Evolutionary conservation across 2,888 invertebrate genomes (phyloP), one percentile per base, ranked within the genome.

Genomic region (Dryobota labecula): DNA sequence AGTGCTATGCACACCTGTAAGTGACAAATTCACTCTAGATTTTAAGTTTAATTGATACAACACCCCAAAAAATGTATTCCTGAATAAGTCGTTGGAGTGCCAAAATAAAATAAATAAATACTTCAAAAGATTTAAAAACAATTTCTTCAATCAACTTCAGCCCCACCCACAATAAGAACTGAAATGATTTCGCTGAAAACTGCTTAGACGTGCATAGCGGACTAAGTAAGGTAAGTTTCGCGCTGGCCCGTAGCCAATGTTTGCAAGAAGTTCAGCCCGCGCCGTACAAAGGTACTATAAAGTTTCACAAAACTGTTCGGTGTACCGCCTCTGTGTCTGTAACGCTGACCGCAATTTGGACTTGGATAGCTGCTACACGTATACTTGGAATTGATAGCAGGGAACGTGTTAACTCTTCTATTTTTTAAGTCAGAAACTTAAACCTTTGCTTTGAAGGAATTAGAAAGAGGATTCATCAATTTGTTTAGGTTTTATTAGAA

Each of bases 221-320:
- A 84, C 88, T 88, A 88, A 90, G 88, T 88, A 87, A 88, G 91
- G 89, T 89, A 92, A 92, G 86, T 92, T 84, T 85, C 83, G 82
- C 83, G 75, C 87, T 94, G 93, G 93, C 93, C 74, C 72, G 69
- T 63, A 83, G 93, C 94, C 94, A 94, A 90, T 91, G 91, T 93
- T 92, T 91, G 91, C 86, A 87, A 89, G 90, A 91, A 93, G 87
- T 92, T 91, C 80, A 80, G 76, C 82, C 80, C 75, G 83, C 84
- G 86, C 84, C 85, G 79, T 87, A 86, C 87, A 87, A 87, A 90
- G 88, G 90, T 90, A 89, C 88, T 87, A 84, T 87, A 86, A 91
- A 92, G 90, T 93, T 92, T 86, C 82, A 83, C 86, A 86, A 86
- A 90, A 89, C 86, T 89, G 84, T 78, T 87, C 85, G 54, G 69